Conservation (phyloP, 2,113 vertebrate genomes). For the Copsychus sechellarum region DNA sequence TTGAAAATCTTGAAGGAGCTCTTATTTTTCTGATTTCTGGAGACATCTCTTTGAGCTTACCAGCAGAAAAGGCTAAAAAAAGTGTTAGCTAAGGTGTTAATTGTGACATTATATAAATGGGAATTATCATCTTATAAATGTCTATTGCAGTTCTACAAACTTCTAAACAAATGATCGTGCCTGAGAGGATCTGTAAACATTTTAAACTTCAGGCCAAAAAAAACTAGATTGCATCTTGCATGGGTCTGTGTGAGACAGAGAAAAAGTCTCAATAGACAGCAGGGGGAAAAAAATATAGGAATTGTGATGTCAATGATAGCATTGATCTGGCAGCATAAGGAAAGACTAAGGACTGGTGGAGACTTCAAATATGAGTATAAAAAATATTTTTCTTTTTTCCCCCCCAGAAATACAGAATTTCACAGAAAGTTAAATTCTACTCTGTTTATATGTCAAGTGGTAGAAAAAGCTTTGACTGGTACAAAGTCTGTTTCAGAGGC, state of each 20-base stretch:
- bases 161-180: background rate
- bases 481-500: background rate
- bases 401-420: background rate
- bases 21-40: background rate
- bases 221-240: background rate
- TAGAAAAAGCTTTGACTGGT: background rate
- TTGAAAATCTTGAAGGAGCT: background rate
- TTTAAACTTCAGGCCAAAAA: background rate
- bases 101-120: background rate
- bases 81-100: background rate
- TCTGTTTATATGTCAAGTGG: background rate
- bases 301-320: background rate
- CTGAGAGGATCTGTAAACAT: background rate
- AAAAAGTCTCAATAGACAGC: background rate
- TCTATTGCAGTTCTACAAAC: background rate
- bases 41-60: background rate
- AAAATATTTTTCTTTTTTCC: accelerated
- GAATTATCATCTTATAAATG: background rate
- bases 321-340: accelerated
- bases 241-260: background rate
- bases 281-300: background rate
- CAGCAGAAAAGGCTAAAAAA: background rate
- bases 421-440: background rate
- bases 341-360: background rate
- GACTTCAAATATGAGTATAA: background rate